Conservation (phyloP, 2,888 invertebrate species). For the Drosophila anceps region DNA sequence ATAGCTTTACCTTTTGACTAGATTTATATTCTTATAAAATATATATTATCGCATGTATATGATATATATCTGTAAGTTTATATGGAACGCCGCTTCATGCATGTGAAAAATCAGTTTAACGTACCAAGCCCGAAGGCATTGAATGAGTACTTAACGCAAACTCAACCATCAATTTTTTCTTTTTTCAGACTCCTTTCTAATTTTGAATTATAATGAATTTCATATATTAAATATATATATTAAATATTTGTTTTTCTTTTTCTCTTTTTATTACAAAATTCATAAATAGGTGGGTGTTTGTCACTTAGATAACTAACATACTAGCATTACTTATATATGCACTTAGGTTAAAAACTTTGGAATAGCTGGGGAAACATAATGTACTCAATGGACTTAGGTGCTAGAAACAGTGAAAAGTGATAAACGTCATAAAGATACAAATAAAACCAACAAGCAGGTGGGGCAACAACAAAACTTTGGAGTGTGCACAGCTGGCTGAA, state of each 20-base stretch:
- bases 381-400: constrained; percentile 45
- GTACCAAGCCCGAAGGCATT: too few species aligned
- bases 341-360: constrained; percentile 69
- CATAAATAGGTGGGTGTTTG: constrained; percentile 76
- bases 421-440: constrained; percentile 29
- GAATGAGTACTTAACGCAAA: too few species aligned
- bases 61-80: too few species aligned
- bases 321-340: constrained; percentile 39
- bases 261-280: constrained; percentile 65
- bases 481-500: constrained; percentile 23
- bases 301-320: constrained; percentile 45
- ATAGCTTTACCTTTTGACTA: too few species aligned
- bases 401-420: constrained; percentile 57
- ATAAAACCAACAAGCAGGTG: constrained; percentile 58
- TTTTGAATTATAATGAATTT: neutral
- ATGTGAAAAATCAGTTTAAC: too few species aligned
- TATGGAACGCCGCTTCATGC: too few species aligned
- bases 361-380: constrained; percentile 75
- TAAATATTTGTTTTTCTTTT: neutral
- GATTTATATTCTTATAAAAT: too few species aligned
- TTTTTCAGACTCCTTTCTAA: neutral
- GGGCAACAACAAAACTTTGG: constrained; percentile 28
- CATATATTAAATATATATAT: neutral
- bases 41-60: too few species aligned
- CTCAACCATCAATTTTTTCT: neutral